Conservation (phyloP, 2,797 vertebrate genomes). For the Tokudaia tokunoshimensis region DNA sequence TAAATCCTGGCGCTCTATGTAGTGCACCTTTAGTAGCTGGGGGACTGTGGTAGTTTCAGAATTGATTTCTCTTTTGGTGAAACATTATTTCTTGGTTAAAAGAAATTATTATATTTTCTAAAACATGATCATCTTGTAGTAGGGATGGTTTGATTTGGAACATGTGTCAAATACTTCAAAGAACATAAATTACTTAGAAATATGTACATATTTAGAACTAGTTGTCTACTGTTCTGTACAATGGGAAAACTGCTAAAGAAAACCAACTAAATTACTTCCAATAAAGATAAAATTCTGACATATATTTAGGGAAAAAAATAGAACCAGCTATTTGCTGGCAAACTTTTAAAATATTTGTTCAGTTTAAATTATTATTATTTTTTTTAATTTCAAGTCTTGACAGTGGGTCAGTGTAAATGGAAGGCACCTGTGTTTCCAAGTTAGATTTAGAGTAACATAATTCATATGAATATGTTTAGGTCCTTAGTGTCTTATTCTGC, state of each 20-base stretch:
- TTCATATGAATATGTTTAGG: not conserved
- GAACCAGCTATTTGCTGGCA: conserved; percentile 11
- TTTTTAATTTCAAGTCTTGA: not conserved
- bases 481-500: conserved; percentile 35
- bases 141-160: conserved; percentile 53
- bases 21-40: not conserved
- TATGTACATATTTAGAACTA: conserved; percentile 44
- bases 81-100: conserved; percentile 43
- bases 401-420: not conserved
- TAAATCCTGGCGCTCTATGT: not conserved
- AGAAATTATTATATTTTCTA: conserved; percentile 57
- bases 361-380: conserved; percentile 25
- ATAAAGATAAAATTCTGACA: conserved; percentile 39
- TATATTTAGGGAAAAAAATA: conserved; percentile 49
- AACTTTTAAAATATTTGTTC: not conserved
- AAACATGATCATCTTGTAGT: conserved; percentile 10
- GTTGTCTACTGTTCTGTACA: not conserved
- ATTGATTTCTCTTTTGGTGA: not conserved
- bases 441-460: conserved; percentile 26
- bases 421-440: not conserved
- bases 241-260: conserved; percentile 48
- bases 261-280: conserved; percentile 16
- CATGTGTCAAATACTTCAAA: conserved; percentile 32
- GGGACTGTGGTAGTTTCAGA: not conserved
- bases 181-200: conserved; percentile 47